Evolutionary conservation across 2,797 vertebrate genomes (phyloP), one percentile per base, ranked within the genome.

Genomic region (Spinibarbus caldwelli): DNA sequence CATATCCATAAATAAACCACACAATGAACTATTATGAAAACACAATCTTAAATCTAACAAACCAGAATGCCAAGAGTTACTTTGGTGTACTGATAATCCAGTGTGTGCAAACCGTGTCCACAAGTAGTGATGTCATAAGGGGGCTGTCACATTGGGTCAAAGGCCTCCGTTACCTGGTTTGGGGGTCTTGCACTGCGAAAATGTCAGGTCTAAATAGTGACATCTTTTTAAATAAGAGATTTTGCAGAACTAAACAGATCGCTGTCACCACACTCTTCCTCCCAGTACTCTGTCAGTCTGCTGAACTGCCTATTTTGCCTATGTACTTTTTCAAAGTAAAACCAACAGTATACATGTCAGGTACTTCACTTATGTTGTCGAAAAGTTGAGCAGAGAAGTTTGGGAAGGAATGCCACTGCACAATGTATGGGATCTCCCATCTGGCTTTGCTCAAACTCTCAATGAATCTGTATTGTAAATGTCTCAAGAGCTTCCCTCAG

Each of bases 401-500:
- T 83, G 3, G 54, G 41, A 75, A 75, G 8, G 29, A 83, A 47
- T 45, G 41, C 41, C 54, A 19, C 41, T 21, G 3, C 41, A 64
- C 11, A 72, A 34, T 64, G 34, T 29, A 52, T 9, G 23, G 26
- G 47, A 54, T 43, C n/a, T 68, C 38, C 76, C 23, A 0, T 70
- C 38, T 57, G 75, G 62, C 72, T 83, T 49, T 71, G 47, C 49
- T 31, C 36, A 68, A 68, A 31, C 54, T 71, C 38, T 79, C 82
- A 85, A 78, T 83, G 47, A 54, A 36, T 41, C 47, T 67, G 70
- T 73, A 68, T 85, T 82, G 73, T 59, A 6, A 72, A 57, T 34
- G 43, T 77, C 67, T 73, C 17, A 34, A 78, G 47, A 54, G 78
- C 79, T 73, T 86, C 79, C 47, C 47, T 78, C 82, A 80, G 49